A percentile compares a stretch with the other conserved stretches of the same genome.
Conservation (phyloP, 2,888 invertebrate species). For the Zhengitettix transpicula region DNA sequence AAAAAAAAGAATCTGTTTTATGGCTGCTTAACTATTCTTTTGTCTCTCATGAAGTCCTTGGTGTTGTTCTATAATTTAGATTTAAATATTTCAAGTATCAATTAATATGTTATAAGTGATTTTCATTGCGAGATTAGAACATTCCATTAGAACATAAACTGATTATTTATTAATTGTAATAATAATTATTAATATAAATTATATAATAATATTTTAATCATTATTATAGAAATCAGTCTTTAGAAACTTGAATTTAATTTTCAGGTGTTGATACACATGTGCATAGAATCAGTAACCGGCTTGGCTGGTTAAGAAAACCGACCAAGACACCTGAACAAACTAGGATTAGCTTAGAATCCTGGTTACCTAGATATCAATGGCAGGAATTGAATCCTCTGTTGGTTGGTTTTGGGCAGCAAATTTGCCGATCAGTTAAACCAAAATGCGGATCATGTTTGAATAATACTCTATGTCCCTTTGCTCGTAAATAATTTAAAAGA, state of each 20-base stretch:
- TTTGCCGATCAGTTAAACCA: conserved; percentile 69
- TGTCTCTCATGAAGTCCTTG: no score
- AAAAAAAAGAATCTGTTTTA: no score
- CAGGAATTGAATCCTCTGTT: conserved; percentile 73
- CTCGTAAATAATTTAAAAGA: conserved; percentile 16
- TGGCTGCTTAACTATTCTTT: no score
- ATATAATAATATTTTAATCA: no score
- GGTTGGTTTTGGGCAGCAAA: conserved; percentile 95
- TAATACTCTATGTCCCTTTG: conserved; percentile 60
- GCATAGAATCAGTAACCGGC: conserved; percentile 80
- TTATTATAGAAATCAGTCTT: no score
- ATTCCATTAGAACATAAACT: no score
- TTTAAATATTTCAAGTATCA: no score
- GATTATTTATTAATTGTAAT: no score
- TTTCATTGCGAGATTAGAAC: no score
- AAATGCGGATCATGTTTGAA: conserved; percentile 73
- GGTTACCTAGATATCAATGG: conserved; percentile 80
- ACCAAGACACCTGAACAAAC: conserved; percentile 81
- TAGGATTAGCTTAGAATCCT: conserved; percentile 61
- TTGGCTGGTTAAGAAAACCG: conserved; percentile 62
- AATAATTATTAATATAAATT: no score
- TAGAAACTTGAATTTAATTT: conserved; percentile 13
- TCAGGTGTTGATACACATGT: conserved; percentile 93
- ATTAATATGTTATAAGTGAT: no score
- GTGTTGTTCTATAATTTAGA: no score